Base-by-base conservation (phyloP, 2,888 invertebrate species). In the Nebria brevicollis region DNA sequence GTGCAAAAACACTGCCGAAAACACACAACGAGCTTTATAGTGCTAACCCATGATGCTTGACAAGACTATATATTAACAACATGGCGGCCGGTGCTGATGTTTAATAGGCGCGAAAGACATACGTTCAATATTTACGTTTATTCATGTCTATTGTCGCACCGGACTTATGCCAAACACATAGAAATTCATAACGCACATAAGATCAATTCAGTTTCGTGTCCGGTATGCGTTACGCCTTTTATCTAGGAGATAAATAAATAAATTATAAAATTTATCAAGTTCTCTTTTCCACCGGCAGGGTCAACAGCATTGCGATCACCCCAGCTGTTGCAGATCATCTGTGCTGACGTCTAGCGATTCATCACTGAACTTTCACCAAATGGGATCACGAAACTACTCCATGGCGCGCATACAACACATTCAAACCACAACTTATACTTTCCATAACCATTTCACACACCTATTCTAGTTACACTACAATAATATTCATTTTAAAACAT, bases 41-140 rank as follows among this genome's bases (percentile, higher is more conserved):
- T 87, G 85, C 87, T 88, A 89, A 88, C 89, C 89, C 89, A 89
- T 89, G 89, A 89, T 89, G 89, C 88, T 86, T 87, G 88, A 87
- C 88, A 87, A 88, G 86, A 87, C 86, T 86, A 81, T 84, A 85
- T 87, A 89, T 86, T 86, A 81, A 87, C 89, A 89, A 89, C 89
- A 89, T 89, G 89, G 89, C 89, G 88, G 89, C 89, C 89, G 89
- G 89, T 87, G 87, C 86, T 86, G 77, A 86, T 86, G 87, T 88
- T 89, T 88, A 86, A 86, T 86, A 87, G 87, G 88, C 88, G 88
- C 88, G 86, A 88, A 88, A 86, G 84, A 84, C 82, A 82, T 84
- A 83, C 83, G 84, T 84, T 84, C 84, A 72, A 72, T 81, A 81
- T 80, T 43, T 54, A 73, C 13, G 15, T 73, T 43, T 41, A 70